phyloP scores from a whole-genome alignment of 2,797 vertebrate species.

The Phalanger gymnotis region DNA sequence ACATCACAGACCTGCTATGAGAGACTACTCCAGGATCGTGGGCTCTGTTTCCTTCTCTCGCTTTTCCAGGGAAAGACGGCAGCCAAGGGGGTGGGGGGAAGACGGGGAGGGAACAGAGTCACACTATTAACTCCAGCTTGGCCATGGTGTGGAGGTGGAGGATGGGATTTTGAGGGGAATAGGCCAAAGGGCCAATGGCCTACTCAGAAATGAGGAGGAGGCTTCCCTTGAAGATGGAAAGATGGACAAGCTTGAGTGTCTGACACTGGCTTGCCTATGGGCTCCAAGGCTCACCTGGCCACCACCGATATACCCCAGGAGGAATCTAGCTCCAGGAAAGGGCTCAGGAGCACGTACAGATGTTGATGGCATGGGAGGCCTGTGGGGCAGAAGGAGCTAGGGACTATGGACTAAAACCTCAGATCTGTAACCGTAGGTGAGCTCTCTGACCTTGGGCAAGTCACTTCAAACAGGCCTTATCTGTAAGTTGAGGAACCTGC shows the following conservation, averaged over 20 bases:
- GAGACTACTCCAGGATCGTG: constrained; percentile 15
- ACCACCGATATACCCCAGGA: background rate
- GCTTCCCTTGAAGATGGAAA: background rate
- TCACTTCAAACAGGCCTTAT: background rate
- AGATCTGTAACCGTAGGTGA: background rate
- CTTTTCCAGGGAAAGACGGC: constrained; percentile 9
- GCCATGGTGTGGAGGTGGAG: rapidly evolving
- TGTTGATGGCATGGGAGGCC: background rate
- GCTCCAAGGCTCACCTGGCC: background rate
- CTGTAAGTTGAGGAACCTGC: background rate
- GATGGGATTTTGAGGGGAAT: background rate
- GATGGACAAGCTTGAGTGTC: background rate
- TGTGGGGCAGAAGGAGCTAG: background rate
- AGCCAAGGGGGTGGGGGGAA: background rate
- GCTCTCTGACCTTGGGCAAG: background rate
- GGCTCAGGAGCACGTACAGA: background rate
- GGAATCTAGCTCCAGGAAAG: background rate
- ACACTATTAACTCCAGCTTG: too few relatives aligned
- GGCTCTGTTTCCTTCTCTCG: constrained; percentile 13
- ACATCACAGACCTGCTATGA: constrained; percentile 66
- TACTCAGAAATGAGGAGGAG: background rate
- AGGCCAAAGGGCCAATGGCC: background rate
- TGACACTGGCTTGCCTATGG: background rate
- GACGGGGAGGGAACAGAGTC: background rate
- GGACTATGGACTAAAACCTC: background rate